phyloP scores from a whole-genome alignment of 2,888 invertebrate species.

The Entomobrya multifasciata region DNA sequence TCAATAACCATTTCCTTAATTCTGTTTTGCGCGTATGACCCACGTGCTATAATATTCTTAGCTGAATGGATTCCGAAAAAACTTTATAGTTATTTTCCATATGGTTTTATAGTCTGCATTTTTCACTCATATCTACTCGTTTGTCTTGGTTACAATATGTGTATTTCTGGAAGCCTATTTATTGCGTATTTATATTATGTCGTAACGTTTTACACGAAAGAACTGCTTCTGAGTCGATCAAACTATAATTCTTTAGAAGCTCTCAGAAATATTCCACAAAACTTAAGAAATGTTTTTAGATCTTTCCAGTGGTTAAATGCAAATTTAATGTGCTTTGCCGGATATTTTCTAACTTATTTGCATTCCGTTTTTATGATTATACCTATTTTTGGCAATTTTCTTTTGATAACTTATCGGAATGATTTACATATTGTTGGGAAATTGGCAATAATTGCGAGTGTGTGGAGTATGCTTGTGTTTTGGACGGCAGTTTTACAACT shows the following conservation, averaged over 20 bases:
- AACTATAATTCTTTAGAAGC: neutral
- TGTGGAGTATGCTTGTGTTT: neutral
- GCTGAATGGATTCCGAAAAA: neutral
- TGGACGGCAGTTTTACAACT: neutral
- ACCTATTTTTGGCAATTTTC: neutral
- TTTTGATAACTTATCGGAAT: neutral
- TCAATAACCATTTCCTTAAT: too few species aligned
- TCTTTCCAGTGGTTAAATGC: neutral
- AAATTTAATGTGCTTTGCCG: neutral
- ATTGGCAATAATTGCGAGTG: too few species aligned
- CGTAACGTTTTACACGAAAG: neutral
- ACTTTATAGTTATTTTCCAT: neutral
- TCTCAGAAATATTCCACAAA: neutral
- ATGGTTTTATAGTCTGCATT: neutral
- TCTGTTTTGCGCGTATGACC: neutral
- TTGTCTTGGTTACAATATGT: neutral
- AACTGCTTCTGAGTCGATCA: neutral
- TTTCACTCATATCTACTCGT: neutral
- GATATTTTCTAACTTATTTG: neutral
- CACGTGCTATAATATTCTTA: neutral
- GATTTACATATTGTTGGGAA: neutral
- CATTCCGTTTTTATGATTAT: neutral
- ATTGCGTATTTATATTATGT: neutral
- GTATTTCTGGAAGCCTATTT: neutral
- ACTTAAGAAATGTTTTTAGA: neutral